These are phyloP conservation scores for Hirtodrosophila histrioides DNA, from an alignment of 2,888 invertebrate genomes.

Conservation along the genomic window DNA sequence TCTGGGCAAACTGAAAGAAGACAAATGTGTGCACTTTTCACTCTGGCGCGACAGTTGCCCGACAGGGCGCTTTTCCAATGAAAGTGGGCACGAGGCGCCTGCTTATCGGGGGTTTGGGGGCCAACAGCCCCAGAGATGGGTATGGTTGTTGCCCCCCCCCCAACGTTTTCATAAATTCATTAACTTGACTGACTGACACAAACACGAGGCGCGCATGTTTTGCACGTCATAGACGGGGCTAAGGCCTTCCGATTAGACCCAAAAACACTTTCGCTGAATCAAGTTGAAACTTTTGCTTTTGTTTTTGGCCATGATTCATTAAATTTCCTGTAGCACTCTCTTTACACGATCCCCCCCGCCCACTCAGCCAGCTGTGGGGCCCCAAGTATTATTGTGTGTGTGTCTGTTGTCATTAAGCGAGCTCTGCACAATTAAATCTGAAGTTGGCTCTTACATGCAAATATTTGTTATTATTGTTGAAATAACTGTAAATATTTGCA, in stretches of 20 bases:
- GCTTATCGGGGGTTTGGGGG: slow-evolving; percentile 42
- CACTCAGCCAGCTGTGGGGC: slow-evolving; percentile 18
- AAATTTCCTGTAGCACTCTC: slow-evolving; percentile 17
- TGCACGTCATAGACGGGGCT: slow-evolving; percentile 67
- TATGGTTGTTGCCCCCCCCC: slow-evolving; percentile 17
- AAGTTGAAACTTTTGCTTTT: slow-evolving; percentile 19
- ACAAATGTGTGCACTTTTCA: slow-evolving; percentile 26
- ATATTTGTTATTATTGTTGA: slow-evolving; percentile 61
- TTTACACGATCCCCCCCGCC: slow-evolving; percentile 56
- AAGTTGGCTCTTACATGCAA: slow-evolving; percentile 54
- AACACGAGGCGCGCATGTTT: slow-evolving; percentile 37
- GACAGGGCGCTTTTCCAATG: slow-evolving; percentile 59
- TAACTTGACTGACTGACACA: slow-evolving; percentile 57
- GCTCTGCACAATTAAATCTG: slow-evolving; percentile 53
- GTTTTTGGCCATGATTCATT: slow-evolving; percentile 41
- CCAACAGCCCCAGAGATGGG: slow-evolving; percentile 12
- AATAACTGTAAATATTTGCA: slow-evolving; percentile 73
- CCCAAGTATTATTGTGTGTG: slow-evolving; percentile 24
- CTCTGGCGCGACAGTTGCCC: slow-evolving; percentile 33
- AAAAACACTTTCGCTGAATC: slow-evolving; percentile 61
- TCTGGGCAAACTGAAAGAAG: slow-evolving; percentile 28
- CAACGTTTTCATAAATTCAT: slow-evolving; percentile 71
- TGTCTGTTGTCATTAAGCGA: slow-evolving; percentile 31
- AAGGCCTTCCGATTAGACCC: slow-evolving; percentile 47
- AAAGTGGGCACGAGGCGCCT: slow-evolving; percentile 38